Percentiles rank a stretch among this genome's conserved stretches.
phyloP scores from a whole-genome alignment of 2,888 invertebrate species.

The Gibbula magus region DNA sequence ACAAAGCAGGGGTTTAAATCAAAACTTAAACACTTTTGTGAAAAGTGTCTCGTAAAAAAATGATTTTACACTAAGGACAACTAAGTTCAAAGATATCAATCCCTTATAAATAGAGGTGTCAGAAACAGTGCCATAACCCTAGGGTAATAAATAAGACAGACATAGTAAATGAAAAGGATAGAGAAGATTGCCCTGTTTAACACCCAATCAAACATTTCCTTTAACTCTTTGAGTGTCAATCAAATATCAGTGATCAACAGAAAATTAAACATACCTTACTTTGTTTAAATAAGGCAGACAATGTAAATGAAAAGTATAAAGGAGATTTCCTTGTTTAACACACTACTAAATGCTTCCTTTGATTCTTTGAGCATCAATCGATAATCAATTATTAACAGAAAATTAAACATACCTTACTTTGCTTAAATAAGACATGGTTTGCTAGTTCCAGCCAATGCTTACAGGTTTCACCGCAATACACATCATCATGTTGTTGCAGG shows the following conservation, averaged over 20 bases:
- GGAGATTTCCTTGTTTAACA: background rate
- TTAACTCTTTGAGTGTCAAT: background rate
- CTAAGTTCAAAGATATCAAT: background rate
- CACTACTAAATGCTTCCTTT: background rate
- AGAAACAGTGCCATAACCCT: background rate
- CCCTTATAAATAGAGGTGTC: background rate
- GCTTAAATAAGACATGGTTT: no score
- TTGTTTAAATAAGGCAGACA: background rate
- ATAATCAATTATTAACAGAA: no score
- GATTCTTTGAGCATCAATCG: background rate
- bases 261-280: no score
- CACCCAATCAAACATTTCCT: background rate
- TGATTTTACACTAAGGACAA: background rate
- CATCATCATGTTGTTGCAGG: no score
- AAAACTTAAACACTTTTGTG: conserved; percentile 4
- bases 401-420: no score
- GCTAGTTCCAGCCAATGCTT: no score
- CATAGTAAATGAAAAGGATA: conserved; percentile 7
- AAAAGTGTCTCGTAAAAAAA: background rate
- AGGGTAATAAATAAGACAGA: background rate
- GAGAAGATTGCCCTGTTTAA: background rate
- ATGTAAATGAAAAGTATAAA: background rate
- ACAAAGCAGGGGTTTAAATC: background rate
- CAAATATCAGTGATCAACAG: no score
- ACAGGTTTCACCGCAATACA: no score